Conservation (phyloP, 2,113 vertebrate genomes). For the Macquaria australasica region DNA sequence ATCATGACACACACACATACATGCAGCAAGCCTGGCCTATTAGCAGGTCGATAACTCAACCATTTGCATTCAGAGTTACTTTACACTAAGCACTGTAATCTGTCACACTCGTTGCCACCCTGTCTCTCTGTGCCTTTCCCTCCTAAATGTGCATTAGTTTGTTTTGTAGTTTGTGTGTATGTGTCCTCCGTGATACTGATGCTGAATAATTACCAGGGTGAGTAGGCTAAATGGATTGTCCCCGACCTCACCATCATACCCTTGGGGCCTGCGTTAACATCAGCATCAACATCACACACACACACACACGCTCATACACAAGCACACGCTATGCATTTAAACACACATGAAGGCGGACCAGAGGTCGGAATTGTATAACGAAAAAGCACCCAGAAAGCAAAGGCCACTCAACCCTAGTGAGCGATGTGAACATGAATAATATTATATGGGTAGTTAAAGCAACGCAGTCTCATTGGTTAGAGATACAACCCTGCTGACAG, state of each 20-base stretch:
- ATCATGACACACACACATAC: conserved; percentile 13
- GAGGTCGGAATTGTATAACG: conserved; percentile 30
- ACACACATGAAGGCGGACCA: conserved; percentile 25
- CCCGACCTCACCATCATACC: conserved; percentile 51
- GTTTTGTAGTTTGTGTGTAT: conserved; percentile 50
- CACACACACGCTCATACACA: conserved; percentile 36
- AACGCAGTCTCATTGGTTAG: conserved; percentile 26
- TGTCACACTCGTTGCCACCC: conserved; percentile 18
- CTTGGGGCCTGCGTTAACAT: conserved; percentile 40
- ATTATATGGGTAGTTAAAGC: conserved; percentile 59
- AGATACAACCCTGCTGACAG: conserved; percentile 38
- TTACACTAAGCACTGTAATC: conserved; percentile 50
- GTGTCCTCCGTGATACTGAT: conserved; percentile 53
- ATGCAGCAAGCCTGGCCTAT: conserved; percentile 15
- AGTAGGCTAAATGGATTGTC: conserved; percentile 73
- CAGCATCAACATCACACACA: conserved; percentile 35
- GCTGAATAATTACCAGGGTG: conserved; percentile 73
- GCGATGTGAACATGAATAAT: conserved; percentile 48
- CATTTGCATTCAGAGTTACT: conserved; percentile 57
- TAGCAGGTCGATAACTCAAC: conserved; percentile 55
- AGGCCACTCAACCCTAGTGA: conserved; percentile 12
- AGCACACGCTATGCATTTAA: conserved; percentile 14
- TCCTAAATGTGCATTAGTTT: conserved; percentile 47
- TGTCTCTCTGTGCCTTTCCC: background rate
- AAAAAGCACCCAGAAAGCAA: conserved; percentile 9